Evolutionary conservation across 1,140 invertebrate species (phyloP), one percentile per base, ranked within the genome.

Genomic region (Leptonema lineaticorne): DNA sequence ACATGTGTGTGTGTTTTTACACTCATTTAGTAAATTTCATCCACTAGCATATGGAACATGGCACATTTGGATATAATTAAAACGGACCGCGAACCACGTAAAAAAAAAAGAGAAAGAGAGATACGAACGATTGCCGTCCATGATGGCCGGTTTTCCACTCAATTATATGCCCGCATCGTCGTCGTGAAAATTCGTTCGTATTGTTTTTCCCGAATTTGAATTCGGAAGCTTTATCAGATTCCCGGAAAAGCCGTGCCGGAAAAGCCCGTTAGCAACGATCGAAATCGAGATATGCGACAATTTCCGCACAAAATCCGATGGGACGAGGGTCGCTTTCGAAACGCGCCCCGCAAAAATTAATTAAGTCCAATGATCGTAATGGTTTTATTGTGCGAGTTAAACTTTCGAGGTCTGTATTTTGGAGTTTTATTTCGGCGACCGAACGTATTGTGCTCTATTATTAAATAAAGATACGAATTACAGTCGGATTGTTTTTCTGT

Each of bases 201-300:
- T 53, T 53, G 50, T 53, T 53, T 53, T 53, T 53, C 50, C 50
- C 50, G 24, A 24, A 53, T 53, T 53, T 24, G 50, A 53, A 53
- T 53, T 53, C n/a, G 8, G 20, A n/a, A n/a, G 50, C 11, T 53
- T 24, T 24, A 22, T 26, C 24, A 24, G 22, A 26, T 24, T 5
- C 24, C 4, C 20, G 14, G 50, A 14, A 26, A 22, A 8, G 24
- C 37, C 11, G 37, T 11, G 37, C 1, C 16, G 11, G 11, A 9
- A 16, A 3, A 4, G 11, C 11, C 37, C 11, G 11, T 16, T 9
- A 41, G 37, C 11, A 14, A 16, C 37, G 37, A 41, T 14, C 11
- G 11, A 41, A 41, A 41, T 9, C 11, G 11, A 41, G 37, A 16
- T 41, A 41, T 16, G 9, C 37, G 37, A 9, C 37, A 16, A 41